These are phyloP conservation scores for Cyanoramphus novaezelandiae DNA, from an alignment of 2,113 vertebrate genomes.

Conservation along the genomic window DNA sequence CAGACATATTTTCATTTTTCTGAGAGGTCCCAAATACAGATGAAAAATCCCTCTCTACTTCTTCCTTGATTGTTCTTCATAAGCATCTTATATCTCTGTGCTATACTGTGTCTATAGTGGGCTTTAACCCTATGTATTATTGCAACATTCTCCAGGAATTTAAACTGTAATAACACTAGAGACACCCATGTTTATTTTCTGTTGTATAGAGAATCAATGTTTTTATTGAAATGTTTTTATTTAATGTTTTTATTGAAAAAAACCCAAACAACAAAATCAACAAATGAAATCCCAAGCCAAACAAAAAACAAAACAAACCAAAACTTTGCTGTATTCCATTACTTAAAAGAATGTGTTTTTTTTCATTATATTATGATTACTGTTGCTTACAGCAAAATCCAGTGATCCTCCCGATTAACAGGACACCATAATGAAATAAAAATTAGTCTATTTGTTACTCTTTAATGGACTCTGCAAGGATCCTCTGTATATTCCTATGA, in stretches of 20 bases:
- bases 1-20: too few relatives aligned
- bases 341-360: not conserved
- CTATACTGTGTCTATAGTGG: not conserved
- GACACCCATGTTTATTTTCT: not conserved
- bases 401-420: not conserved
- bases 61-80: too few relatives aligned
- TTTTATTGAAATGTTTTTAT: not conserved
- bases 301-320: too few relatives aligned
- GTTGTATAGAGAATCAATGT: not conserved
- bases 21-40: too few relatives aligned
- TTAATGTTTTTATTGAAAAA: not conserved
- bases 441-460: not conserved
- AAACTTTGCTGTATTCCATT: not conserved
- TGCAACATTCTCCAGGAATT: not conserved
- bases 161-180: not conserved
- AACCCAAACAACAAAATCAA: too few relatives aligned
- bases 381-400: not conserved
- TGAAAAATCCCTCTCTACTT: too few relatives aligned
- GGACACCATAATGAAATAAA: not conserved
- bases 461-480: not conserved
- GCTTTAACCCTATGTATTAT: not conserved
- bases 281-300: too few relatives aligned
- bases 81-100: not conserved
- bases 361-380: not conserved
- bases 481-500: not conserved